Evolutionary conservation across 2,888 invertebrate species (phyloP).

Genomic region (Eupithecia pulchellata): DNA sequence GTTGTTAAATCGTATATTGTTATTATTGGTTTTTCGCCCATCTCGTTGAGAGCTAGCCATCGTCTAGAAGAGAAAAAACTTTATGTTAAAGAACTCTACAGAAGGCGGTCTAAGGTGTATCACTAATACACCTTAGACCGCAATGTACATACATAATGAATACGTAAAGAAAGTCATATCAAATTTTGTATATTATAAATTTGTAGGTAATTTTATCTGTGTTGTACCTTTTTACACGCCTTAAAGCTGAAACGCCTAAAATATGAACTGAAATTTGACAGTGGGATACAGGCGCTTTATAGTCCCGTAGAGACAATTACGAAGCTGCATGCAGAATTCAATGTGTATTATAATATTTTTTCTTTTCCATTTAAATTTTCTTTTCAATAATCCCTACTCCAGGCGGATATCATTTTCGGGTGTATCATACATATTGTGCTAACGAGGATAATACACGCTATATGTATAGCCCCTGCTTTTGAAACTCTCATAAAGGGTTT

Average conservation of each 20-base stretch:
- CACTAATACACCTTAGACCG: neutral
- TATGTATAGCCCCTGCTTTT: too few relatives aligned
- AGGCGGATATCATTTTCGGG: too few relatives aligned
- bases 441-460: too few relatives aligned
- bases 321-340: neutral
- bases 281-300: too few relatives aligned
- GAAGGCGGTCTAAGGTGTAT: too few relatives aligned
- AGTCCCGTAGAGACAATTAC: neutral
- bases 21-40: slow-evolving; percentile 87
- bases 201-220: neutral
- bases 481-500: too few relatives aligned
- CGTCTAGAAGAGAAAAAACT: slow-evolving; percentile 77
- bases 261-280: neutral
- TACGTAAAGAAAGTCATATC: too few relatives aligned
- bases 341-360: neutral
- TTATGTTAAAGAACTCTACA: neutral
- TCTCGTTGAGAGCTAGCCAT: slow-evolving; percentile 87
- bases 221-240: neutral
- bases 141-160: neutral
- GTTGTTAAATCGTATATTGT: slow-evolving; percentile 90
- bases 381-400: too few relatives aligned
- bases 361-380: too few relatives aligned
- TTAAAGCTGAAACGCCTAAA: neutral
- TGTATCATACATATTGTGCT: too few relatives aligned
- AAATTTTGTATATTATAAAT: neutral